Base-by-base conservation (phyloP, 2,113 vertebrate genomes). In the Clarias macrocephalus region DNA sequence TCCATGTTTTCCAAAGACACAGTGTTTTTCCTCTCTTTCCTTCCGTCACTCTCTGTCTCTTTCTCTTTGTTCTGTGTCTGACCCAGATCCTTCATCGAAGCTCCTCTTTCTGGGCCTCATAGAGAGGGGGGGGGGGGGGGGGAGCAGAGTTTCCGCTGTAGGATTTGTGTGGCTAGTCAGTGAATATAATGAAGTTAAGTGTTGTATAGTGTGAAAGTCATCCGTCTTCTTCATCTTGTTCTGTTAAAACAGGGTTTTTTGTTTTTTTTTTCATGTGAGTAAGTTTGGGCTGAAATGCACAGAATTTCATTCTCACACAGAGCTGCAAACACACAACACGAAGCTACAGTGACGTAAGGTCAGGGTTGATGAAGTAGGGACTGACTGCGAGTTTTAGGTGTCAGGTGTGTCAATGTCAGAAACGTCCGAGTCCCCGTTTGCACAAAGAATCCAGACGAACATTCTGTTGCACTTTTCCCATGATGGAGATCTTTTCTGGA, bases 41-140 rank as follows among this genome's bases (percentile, higher is more conserved):
- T 87, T 80, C 89, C 87, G 88, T 92, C 91, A 87, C 88, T 90
- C 89, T 89, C 63, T 82, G 66, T 66, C 37, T 85, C 68, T 72
- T 42, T 80, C 8, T 62, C 37, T 42, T 30, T 68, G 54, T 25
- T 93, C 93, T 93, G 92, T 94, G 88, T 93, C 86, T 93, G 93
- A 94, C 94, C 93, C 92, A 95, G 89, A 94, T 95, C 91, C 88
- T 91, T 89, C 83, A 91, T 91, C 90, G 86, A 91, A 88, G 56
- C 77, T 80, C 77, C 80, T 90, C 83, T 90, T 28, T 59, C 21
- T 59, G 54, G 25, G 54, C 54, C 77, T 80, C 77, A 59, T 56
- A 33, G 8, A 33, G 56, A 59, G 56, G 16, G 52, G 0, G 42
- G 1, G 48, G 13, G 25, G n/a, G 63, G 10, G 62, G 25, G 62